Evolutionary conservation across 1,140 invertebrate species (phyloP).

Genomic region (Drosophila sechellia): DNA sequence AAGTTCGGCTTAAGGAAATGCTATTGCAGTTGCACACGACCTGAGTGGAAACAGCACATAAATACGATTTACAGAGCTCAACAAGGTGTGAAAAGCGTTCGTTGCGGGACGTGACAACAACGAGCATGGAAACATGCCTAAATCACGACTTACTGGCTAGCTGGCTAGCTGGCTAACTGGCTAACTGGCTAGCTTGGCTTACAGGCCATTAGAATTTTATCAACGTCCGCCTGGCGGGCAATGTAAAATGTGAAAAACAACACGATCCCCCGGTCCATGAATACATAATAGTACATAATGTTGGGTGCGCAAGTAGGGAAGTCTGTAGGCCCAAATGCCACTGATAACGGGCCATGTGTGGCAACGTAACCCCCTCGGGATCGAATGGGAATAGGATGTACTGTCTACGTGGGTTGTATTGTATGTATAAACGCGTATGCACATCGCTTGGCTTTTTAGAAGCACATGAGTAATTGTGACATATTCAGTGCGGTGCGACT

Average conservation of each 20-base stretch:
- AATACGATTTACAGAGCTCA: conserved; percentile 40
- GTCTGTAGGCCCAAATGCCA: conserved; percentile 21
- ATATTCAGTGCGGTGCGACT: conserved; percentile 15
- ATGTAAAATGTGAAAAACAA: conserved; percentile 54
- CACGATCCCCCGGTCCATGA: conserved; percentile 60
- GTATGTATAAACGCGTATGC: conserved; percentile 2
- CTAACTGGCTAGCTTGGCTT: background rate
- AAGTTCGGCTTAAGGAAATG: conserved; percentile 15
- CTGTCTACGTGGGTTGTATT: background rate
- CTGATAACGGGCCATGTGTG: conserved; percentile 36
- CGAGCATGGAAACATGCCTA: conserved; percentile 28
- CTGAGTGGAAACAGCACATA: conserved; percentile 38
- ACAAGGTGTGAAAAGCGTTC: conserved; percentile 56
- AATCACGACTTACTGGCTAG: conserved; percentile 16
- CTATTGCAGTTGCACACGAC: conserved; percentile 29
- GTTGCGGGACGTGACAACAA: conserved; percentile 61
- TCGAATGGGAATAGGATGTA: background rate
- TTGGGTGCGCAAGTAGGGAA: conserved; percentile 71
- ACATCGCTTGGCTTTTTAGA: background rate
- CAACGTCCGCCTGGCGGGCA: conserved; percentile 42
- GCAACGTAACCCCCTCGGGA: conserved; percentile 33
- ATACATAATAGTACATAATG: conserved; percentile 54
- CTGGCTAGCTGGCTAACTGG: background rate
- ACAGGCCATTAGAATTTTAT: conserved; percentile 67
- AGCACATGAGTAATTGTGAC: conserved; percentile 31